phyloP scores from a whole-genome alignment of 2,797 vertebrate genomes.

The Leptoclinus maculatus region DNA sequence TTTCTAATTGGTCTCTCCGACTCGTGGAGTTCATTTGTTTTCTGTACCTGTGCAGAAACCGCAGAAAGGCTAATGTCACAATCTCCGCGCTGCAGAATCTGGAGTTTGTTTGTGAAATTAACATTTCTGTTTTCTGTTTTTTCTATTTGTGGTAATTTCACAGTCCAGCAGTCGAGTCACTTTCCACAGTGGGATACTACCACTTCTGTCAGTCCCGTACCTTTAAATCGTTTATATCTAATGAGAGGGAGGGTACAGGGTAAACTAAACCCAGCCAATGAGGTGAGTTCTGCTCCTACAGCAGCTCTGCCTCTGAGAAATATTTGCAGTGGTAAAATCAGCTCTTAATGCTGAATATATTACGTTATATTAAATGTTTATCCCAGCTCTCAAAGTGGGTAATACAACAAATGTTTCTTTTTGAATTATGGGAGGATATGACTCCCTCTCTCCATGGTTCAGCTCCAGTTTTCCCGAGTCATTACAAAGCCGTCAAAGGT shows the following conservation, averaged over 20 bases:
- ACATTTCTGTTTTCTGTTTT: constrained; percentile 58
- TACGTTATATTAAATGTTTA: constrained; percentile 44
- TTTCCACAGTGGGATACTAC: constrained; percentile 13
- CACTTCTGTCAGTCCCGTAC: neutral
- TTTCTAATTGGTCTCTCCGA: constrained; percentile 43
- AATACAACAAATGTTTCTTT: constrained; percentile 40
- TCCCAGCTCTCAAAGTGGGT: constrained; percentile 21
- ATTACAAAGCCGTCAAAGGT: constrained; percentile 59
- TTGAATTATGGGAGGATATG: constrained; percentile 41
- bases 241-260: neutral
- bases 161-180: constrained; percentile 60
- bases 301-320: constrained; percentile 5
- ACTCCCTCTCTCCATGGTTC: constrained; percentile 38
- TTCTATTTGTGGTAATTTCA: constrained; percentile 77
- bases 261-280: neutral
- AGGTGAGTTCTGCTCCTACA: neutral
- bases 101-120: constrained; percentile 70
- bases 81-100: constrained; percentile 56
- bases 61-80: constrained; percentile 55
- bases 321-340: neutral
- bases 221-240: constrained; percentile 3
- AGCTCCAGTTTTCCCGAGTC: constrained; percentile 50
- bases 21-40: constrained; percentile 50
- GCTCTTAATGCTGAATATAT: constrained; percentile 15
- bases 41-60: constrained; percentile 49